Conservation (phyloP, 53 echinoderm and acorn worm species). For the Paracentrotus lividus region DNA sequence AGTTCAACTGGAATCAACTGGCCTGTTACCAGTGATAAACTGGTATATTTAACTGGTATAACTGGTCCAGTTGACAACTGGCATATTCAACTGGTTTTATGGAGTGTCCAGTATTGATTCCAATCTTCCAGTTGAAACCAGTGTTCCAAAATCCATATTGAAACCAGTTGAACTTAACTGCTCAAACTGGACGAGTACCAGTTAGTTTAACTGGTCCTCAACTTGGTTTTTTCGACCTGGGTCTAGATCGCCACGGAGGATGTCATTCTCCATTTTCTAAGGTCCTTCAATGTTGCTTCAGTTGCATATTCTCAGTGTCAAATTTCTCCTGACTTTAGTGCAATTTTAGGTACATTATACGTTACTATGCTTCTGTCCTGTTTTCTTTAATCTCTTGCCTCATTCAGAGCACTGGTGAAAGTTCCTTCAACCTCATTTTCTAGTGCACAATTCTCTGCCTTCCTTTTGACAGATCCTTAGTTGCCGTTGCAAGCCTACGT, state of each 20-base stretch:
- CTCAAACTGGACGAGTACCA: no score
- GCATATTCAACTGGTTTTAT: no score
- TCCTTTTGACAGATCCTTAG: neutral
- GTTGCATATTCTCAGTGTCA: conserved; percentile 43
- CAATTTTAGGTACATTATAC: conserved; percentile 32
- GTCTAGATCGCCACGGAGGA: conserved; percentile 63
- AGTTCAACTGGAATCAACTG: no score
- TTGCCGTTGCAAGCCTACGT: neutral
- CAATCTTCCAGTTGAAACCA: no score
- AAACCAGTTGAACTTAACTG: no score
- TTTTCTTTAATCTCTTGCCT: neutral
- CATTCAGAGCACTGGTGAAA: conserved; percentile 35
- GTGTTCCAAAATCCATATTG: no score
- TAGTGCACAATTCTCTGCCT: neutral
- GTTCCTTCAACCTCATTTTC: conserved; percentile 45
- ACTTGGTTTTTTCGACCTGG: no score
- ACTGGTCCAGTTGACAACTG: no score
- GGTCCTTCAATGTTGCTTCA: conserved; percentile 54
- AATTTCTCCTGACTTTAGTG: neutral
- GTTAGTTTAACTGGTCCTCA: no score
- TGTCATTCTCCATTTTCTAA: conserved; percentile 68
- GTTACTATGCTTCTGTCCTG: neutral
- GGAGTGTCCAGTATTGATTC: no score
- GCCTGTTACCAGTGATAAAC: no score
- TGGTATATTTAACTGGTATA: no score